phyloP scores from a whole-genome alignment of 2,797 vertebrate species.

The Phataginus tricuspis region DNA sequence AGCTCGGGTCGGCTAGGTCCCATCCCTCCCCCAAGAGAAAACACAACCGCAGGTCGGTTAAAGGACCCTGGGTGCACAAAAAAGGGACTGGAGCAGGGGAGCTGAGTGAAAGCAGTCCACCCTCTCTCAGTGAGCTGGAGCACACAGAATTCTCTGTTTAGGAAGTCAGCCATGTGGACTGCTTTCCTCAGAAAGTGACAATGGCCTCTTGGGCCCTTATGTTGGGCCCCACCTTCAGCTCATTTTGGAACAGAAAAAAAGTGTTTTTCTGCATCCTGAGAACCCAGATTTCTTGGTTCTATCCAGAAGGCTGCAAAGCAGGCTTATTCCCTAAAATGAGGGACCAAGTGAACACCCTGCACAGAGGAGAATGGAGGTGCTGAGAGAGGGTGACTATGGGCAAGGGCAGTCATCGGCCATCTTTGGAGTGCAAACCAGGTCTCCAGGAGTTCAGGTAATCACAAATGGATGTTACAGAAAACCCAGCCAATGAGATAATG shows the following conservation, averaged over 20 bases:
- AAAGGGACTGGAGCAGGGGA: neutral
- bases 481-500: neutral
- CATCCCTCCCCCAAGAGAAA: slow-evolving; percentile 63
- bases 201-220: neutral
- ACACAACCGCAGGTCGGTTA: neutral
- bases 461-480: neutral
- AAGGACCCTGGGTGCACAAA: neutral
- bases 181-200: neutral
- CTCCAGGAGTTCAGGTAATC: neutral
- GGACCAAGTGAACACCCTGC: neutral
- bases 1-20: slow-evolving; percentile 78
- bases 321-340: neutral
- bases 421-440: neutral
- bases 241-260: slow-evolving; percentile 33
- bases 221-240: neutral
- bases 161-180: neutral
- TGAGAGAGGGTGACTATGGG: neutral
- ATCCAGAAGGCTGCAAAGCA: neutral
- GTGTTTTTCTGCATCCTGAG: neutral
- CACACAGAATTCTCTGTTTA: neutral
- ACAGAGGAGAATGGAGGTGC: neutral
- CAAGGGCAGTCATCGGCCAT: neutral
- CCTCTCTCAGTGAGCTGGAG: neutral
- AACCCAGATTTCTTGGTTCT: slow-evolving; percentile 9
- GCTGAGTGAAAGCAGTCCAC: neutral